Percentiles rank a stretch among this genome's conserved stretches.
Evolutionary conservation across 2,113 vertebrate species (phyloP).

Genomic region (Pachypanchax playfairii): DNA sequence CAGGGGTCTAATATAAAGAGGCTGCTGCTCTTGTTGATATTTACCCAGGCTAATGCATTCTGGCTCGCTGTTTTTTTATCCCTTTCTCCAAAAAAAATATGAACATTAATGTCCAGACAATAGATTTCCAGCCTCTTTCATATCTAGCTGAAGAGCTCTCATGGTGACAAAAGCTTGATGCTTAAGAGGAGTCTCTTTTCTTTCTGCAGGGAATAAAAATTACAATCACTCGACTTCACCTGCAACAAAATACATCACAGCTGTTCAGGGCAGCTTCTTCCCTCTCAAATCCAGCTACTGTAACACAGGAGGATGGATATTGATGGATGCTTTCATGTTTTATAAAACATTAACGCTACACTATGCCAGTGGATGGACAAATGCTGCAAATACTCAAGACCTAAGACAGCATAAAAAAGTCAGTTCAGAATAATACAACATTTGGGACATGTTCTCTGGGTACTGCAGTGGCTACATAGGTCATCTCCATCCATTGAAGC

Average conservation of each 20-base stretch:
- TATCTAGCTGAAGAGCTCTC: constrained; percentile 48
- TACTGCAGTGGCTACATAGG: neutral
- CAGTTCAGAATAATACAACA: constrained; percentile 14
- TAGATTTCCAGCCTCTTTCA: constrained; percentile 36
- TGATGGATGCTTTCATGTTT: constrained; percentile 38
- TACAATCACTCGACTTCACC: constrained; percentile 23
- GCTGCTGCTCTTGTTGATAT: constrained; percentile 58
- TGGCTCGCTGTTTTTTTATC: constrained; percentile 40
- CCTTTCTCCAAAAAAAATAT: constrained; percentile 48
- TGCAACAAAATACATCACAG: neutral
- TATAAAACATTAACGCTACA: constrained; percentile 11
- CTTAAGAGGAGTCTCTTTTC: constrained; percentile 3
- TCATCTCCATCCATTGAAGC: constrained; percentile 23
- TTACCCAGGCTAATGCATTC: constrained; percentile 67
- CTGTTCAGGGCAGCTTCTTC: constrained; percentile 6
- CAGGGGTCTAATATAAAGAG: constrained; percentile 62
- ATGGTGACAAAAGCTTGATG: constrained; percentile 17
- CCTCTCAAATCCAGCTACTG: constrained; percentile 1
- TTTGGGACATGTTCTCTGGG: neutral
- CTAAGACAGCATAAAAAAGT: neutral
- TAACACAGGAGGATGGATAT: constrained; percentile 7
- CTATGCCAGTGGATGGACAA: constrained; percentile 8
- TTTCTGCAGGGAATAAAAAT: neutral
- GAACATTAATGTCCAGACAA: constrained; percentile 50
- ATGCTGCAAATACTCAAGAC: neutral